These are phyloP conservation scores for Percina caprodes DNA, from an alignment of 2,113 vertebrate species.

Conservation along the genomic window DNA sequence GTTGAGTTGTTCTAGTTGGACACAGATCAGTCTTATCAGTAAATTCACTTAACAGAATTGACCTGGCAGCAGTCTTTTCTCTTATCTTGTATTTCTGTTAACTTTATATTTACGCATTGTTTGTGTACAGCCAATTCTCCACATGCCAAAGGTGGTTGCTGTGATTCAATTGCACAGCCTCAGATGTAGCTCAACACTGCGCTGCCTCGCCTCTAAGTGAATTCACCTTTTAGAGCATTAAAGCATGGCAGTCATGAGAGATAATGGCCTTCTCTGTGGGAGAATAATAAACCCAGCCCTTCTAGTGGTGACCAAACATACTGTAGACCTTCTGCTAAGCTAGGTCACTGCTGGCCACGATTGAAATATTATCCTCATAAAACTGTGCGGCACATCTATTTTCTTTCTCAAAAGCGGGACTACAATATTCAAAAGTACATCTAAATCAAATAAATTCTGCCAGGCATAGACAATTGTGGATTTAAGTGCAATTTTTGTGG, in stretches of 20 bases:
- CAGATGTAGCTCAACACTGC: constrained; percentile 3
- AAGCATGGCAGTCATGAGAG: constrained; percentile 49
- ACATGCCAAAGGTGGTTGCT: constrained; percentile 2
- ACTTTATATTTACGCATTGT: constrained; percentile 10
- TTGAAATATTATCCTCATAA: constrained; percentile 61
- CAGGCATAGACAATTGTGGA: constrained; percentile 39
- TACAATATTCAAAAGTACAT: constrained; percentile 53
- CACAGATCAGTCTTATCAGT: constrained; percentile 37
- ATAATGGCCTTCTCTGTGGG: constrained; percentile 22
- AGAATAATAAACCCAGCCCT: constrained; percentile 52
- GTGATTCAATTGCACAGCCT: constrained; percentile 8
- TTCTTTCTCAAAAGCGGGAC: constrained; percentile 33
- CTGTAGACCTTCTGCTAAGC: constrained; percentile 50
- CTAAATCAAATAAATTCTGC: constrained; percentile 54
- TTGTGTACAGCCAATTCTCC: constrained; percentile 2
- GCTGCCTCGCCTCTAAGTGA: constrained; percentile 29
- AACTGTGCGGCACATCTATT: constrained; percentile 47
- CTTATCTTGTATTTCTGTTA: constrained; percentile 28
- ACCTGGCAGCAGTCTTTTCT: constrained; percentile 23
- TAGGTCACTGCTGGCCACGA: constrained; percentile 39
- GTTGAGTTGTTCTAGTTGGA: constrained; percentile 30
- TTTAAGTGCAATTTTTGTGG: constrained; percentile 47
- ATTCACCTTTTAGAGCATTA: constrained; percentile 44
- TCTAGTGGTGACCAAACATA: constrained; percentile 45
- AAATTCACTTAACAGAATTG: constrained; percentile 38